Evolutionary conservation across 2,797 vertebrate species (phyloP).

Genomic region (Lepidocolaptes lacrymiger): DNA sequence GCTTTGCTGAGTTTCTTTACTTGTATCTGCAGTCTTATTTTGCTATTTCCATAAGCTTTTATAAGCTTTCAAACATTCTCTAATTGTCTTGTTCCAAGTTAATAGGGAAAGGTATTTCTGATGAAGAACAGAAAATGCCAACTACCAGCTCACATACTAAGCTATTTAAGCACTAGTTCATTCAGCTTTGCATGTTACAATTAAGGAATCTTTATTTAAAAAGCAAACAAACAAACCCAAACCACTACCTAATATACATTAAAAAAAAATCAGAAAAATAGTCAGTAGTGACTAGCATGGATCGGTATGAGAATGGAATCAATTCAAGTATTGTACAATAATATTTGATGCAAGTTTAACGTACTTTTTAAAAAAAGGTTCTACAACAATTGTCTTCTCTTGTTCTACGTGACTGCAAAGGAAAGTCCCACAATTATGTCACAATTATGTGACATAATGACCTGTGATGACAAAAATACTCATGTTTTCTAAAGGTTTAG

Average conservation of each 20-base stretch:
- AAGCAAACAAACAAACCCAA: neutral
- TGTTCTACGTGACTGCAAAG: neutral
- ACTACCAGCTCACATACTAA: neutral
- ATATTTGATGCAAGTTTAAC: neutral
- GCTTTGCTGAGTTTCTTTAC: neutral
- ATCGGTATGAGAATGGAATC: neutral
- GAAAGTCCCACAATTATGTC: neutral
- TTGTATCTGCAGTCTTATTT: neutral
- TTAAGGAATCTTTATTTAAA: neutral
- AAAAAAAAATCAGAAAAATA: neutral
- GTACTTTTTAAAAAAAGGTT: neutral
- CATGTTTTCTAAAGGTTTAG: neutral
- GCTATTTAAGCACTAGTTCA: neutral
- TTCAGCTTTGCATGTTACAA: neutral
- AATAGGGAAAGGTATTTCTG: neutral
- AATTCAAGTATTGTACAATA: neutral
- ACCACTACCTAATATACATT: neutral
- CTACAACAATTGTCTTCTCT: neutral
- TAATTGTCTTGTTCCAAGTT: neutral
- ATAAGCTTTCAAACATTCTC: neutral
- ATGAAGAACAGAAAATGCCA: neutral
- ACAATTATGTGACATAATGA: neutral
- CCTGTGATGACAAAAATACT: neutral
- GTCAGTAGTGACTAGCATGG: neutral
- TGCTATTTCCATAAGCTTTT: neutral